Base-by-base conservation (phyloP, 2,888 invertebrate genomes). In the Aporophyla lueneburgensis region DNA sequence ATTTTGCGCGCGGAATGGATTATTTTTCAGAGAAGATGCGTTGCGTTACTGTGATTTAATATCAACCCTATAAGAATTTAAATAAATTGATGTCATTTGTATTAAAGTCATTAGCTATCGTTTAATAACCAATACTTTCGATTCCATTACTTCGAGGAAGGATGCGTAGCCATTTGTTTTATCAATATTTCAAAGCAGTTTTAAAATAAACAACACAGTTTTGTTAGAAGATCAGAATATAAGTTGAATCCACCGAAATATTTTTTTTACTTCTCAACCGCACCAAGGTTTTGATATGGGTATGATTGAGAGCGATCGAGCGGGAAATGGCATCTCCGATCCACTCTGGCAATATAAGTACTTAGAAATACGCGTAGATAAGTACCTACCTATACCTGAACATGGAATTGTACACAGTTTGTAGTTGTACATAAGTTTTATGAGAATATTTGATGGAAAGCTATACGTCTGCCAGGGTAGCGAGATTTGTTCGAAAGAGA, bases 241-340 rank as follows among this genome's bases (percentile, higher is more conserved):
- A 71, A 62, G 53, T 71, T 61, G 43, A 71, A 61, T 65, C 40
- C 16, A 78, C 14, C 10, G 27, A 67, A 65, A 63, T 43, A 53
- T 51, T 79, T 61, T 81, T 78, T 72, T 86, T 87, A 79, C 80
- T 86, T 84, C 78, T 71, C 83, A 76, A 68, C 54, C 68, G 76
- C 71, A 81, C 81, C 80, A 85, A 86, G 86, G 87, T 89, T 90
- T 89, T 90, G 91, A 93, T 92, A 91, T 87, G 90, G 91, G 91
- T 91, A 94, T 94, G 93, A 94, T 95, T 92, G 92, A 89, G 91
- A 89, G 93, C 93, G 92, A 93, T 92, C 93, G 91, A 86, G 93
- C 93, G 93, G 92, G 93, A 94, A 95, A 95, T 95, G 91, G 92
- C 90, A 91, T 93, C 91, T 91, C 90, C 88, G 91, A 93, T 91